phyloP scores from a whole-genome alignment of 2,888 invertebrate species.

The Dioctria linearis region DNA sequence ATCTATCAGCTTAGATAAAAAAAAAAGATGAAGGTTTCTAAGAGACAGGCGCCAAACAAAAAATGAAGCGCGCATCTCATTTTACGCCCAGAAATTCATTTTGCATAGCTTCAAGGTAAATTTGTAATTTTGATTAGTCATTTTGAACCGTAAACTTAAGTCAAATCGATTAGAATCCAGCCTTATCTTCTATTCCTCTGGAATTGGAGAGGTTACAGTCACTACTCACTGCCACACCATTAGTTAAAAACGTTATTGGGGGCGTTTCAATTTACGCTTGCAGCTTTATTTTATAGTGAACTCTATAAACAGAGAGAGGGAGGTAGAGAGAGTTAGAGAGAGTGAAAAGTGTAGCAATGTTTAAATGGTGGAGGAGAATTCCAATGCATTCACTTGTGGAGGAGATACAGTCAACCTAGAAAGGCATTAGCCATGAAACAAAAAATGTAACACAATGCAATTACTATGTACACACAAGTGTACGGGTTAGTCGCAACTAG shows the following conservation, averaged over 20 bases:
- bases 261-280: conserved; percentile 46
- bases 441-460: conserved; percentile 53
- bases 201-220: background rate
- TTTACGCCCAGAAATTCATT: background rate
- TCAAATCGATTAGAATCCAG: conserved; percentile 27
- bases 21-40: too few relatives aligned
- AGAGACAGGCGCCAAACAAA: background rate
- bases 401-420: conserved; percentile 45
- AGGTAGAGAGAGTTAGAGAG: too few relatives aligned
- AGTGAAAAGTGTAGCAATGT: background rate
- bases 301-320: background rate
- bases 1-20: too few relatives aligned
- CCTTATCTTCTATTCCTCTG: background rate
- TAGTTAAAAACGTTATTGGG: conserved; percentile 18
- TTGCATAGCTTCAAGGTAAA: conserved; percentile 20
- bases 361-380: conserved; percentile 22
- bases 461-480: conserved; percentile 42
- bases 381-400: conserved; percentile 40
- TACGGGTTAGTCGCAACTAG: background rate
- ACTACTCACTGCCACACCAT: conserved; percentile 5
- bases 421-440: conserved; percentile 45
- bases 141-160: conserved; percentile 17
- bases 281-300: conserved; percentile 33
- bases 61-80: background rate
- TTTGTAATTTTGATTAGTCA: background rate